Percentiles rank a stretch among this genome's conserved stretches.
Conservation (phyloP, 2,113 vertebrate species). For the Misgurnus anguillicaudatus region DNA sequence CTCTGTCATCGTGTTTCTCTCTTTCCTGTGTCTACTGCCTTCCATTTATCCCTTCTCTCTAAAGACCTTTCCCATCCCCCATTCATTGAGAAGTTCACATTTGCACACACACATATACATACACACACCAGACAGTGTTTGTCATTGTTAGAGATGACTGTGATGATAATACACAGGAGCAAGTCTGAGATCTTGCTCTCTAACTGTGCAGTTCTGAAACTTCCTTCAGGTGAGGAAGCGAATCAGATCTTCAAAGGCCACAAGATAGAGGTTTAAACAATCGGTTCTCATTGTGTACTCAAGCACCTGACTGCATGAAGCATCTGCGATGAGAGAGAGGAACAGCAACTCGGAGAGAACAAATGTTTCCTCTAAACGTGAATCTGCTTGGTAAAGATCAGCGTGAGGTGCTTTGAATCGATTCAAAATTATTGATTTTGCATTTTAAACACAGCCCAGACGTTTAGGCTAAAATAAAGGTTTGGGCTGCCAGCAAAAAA, state of each 20-base stretch:
- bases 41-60: constrained; percentile 49
- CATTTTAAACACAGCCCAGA: no score
- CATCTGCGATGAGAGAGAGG: constrained; percentile 29
- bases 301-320: constrained; percentile 11
- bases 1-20: constrained; percentile 51
- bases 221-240: constrained; percentile 58
- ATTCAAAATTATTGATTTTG: no score
- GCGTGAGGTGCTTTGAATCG: neutral
- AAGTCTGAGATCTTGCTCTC: constrained; percentile 54
- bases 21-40: constrained; percentile 51
- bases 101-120: constrained; percentile 55
- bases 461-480: no score
- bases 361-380: constrained; percentile 43
- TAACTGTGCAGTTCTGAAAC: constrained; percentile 46
- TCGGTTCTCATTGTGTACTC: constrained; percentile 41
- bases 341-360: constrained; percentile 39
- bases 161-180: constrained; percentile 67
- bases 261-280: constrained; percentile 47
- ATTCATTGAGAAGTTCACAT: constrained; percentile 31
- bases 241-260: constrained; percentile 50
- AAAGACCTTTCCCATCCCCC: constrained; percentile 46
- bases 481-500: no score
- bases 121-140: constrained; percentile 66
- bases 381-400: constrained; percentile 8
- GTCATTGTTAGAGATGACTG: constrained; percentile 75